Evolutionary conservation across 2,888 invertebrate genomes (phyloP), one percentile per base, ranked within the genome.

Genomic region (Agrochola litura): DNA sequence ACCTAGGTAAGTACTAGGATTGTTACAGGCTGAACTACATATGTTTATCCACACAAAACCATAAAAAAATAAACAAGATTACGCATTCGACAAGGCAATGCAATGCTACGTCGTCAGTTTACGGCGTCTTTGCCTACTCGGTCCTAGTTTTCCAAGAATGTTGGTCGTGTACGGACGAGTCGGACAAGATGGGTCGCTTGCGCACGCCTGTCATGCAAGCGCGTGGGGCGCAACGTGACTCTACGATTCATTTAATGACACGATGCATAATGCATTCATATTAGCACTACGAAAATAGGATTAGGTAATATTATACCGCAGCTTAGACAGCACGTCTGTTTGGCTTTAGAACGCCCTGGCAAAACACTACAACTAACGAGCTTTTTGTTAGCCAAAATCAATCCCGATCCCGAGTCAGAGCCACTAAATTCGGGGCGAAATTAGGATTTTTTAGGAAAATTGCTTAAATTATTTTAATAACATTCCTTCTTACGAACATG

Each of bases 191-290:
- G 69, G 61, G 58, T 63, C 79, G 74, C 79, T 75, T 56, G 73
- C 65, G 72, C 58, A 54, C 56, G 56, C 56, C 61, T 72, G 71
- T 63, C 82, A 69, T 63, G 43, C 69, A 43, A 73, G 60, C 83
- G 73, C 79, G 77, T 86, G 79, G 73, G 61, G 22, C 37, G 66
- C 79, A 86, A 86, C 87, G 86, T 86, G 86, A 86, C 77, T 60
- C 46, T 6, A 58, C 77, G 65, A 73, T 70, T 78, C 81, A 77
- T 81, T 71, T 71, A 73, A 70, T 77, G 66, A 72, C 68, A 74
- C 54, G n/a, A 60, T 72, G 65, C 63, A 60, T 73, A 70, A 66
- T 74, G 71, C 68, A 73, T 69, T 73, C 25, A 73, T 72, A 77
- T 69, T 37, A 72, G 6, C 52, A 63, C 12, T 19, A 54, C 22